Evolutionary conservation across 2,113 vertebrate species (phyloP).

Genomic region (Dendrocopos noguchii): DNA sequence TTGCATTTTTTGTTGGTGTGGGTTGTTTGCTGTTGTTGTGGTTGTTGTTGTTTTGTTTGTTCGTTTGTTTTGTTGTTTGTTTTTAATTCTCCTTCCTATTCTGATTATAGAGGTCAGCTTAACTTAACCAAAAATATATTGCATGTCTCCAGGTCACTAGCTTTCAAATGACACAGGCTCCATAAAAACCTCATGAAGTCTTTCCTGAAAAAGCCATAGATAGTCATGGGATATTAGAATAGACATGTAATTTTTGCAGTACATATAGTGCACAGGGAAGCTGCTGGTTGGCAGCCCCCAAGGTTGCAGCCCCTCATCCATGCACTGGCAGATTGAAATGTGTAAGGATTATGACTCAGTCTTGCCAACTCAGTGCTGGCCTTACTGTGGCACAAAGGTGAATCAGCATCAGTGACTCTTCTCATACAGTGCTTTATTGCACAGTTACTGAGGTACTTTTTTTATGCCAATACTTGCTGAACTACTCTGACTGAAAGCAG

Average conservation of each 20-base stretch:
- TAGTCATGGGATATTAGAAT: not conserved
- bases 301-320: not conserved
- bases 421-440: not conserved
- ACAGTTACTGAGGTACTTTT: not conserved
- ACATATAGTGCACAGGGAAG: not conserved
- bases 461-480: not conserved
- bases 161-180: not conserved
- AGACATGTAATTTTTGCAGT: not conserved
- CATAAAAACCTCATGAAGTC: not conserved
- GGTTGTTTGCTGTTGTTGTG: too few relatives aligned
- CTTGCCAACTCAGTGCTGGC: not conserved
- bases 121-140: constrained; percentile 43
- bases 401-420: not conserved
- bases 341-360: not conserved
- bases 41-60: not conserved
- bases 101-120: constrained; percentile 28
- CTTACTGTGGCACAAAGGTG: not conserved
- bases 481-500: not conserved
- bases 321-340: not conserved
- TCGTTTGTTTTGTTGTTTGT: not conserved
- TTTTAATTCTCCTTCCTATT: not conserved
- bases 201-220: not conserved
- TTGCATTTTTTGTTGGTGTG: too few relatives aligned
- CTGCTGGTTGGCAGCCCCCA: not conserved
- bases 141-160: constrained; percentile 5